These are phyloP conservation scores for Scleropages formosus DNA, from an alignment of 2,797 vertebrate species.

Conservation along the genomic window DNA sequence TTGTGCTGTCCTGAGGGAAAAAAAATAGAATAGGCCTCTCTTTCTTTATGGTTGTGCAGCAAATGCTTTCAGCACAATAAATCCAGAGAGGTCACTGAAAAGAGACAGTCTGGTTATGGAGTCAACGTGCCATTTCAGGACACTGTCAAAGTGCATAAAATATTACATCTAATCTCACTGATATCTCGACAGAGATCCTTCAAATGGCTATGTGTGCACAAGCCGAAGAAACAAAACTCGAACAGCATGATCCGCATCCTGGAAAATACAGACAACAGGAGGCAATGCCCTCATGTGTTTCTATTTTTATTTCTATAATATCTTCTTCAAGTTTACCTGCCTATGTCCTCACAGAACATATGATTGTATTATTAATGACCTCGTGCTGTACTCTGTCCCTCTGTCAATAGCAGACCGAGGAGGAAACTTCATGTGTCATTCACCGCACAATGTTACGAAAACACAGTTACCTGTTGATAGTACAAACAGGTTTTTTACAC, in stretches of 20 bases:
- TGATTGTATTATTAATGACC: conserved; percentile 32
- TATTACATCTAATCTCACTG: no score
- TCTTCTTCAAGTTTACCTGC: conserved; percentile 26
- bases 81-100: not conserved
- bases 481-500: not conserved
- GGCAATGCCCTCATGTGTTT: conserved; percentile 26
- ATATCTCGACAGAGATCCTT: no score
- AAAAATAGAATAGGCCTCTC: not conserved
- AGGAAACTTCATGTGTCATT: not conserved
- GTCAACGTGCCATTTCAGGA: not conserved
- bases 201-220: no score
- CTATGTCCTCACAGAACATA: conserved; percentile 20
- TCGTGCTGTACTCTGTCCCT: conserved; percentile 10
- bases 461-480: not conserved
- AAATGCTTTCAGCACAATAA: not conserved
- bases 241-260: not conserved
- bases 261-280: not conserved
- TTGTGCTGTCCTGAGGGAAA: not conserved
- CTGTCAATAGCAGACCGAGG: conserved; percentile 6
- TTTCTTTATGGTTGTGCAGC: not conserved
- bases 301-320: conserved; percentile 28
- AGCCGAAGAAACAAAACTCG: not conserved
- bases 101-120: not conserved
- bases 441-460: not conserved
- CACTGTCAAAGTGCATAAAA: not conserved